Percentiles rank a stretch among this genome's conserved stretches.
phyloP scores from a whole-genome alignment of 2,113 vertebrate genomes.

The Pituophis catenifer region DNA sequence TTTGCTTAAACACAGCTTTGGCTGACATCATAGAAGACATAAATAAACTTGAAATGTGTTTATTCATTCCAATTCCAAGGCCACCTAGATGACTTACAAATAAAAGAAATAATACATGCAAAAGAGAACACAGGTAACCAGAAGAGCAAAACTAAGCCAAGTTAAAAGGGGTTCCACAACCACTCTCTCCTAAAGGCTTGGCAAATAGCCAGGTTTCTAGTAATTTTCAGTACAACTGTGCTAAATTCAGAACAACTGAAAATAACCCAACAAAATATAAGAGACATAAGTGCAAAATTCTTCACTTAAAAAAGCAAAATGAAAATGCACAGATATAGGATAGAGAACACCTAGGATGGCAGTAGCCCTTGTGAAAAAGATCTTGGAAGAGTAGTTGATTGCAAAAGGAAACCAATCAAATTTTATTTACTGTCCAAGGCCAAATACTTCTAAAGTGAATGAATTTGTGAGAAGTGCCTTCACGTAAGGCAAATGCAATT shows the following conservation, averaged over 20 bases:
- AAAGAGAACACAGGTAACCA: background rate
- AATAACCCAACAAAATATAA: background rate
- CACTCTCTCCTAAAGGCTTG: background rate
- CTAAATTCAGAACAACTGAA: background rate
- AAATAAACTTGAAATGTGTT: background rate
- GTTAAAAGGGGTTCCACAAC: background rate
- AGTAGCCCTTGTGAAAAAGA: background rate
- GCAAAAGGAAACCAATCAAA: background rate
- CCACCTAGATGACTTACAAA: background rate
- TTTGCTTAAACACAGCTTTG: background rate
- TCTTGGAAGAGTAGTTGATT: background rate
- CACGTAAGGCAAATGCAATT: background rate
- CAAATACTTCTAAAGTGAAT: background rate
- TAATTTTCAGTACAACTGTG: background rate
- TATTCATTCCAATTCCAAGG: background rate
- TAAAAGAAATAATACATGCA: background rate
- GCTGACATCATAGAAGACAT: background rate
- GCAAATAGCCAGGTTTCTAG: background rate
- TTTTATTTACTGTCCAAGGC: background rate
- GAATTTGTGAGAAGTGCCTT: background rate
- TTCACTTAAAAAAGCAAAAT: background rate
- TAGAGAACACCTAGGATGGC: background rate
- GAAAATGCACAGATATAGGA: background rate
- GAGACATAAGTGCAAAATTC: background rate
- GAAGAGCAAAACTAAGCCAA: background rate